Evolutionary conservation across 2,113 vertebrate genomes (phyloP), one percentile per base, ranked within the genome.

Genomic region (Pteruthius melanotis): DNA sequence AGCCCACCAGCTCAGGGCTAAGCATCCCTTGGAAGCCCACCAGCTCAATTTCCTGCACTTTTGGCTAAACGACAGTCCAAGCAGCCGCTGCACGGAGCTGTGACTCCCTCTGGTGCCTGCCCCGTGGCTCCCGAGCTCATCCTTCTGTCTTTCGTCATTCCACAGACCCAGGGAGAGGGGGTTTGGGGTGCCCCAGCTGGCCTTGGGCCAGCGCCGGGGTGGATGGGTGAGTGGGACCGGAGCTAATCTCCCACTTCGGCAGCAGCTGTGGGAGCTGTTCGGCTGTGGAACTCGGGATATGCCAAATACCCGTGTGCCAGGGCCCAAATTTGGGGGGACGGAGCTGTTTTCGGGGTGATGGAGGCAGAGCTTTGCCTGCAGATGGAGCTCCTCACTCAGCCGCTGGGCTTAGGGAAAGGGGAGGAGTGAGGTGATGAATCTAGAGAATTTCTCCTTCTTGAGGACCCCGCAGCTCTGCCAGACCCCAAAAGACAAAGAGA

Each of bases 41-140:
- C 30, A 61, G 56, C 15, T 35, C 33, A 15, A 13, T 31, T 40
- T 35, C 20, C 60, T 2, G 0, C 0, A 1, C 19, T 70, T 75
- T 23, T 6, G 50, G 47, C 39, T 18, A 9, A 53, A 17, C 0
- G 5, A 17, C 33, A 27, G n/a, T 0, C 1, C 3, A 3, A n/a
- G 33, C 39, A n/a, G 39, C 7, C 0, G 1, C 16, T 63, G 39
- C 28, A 13, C 1, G 12, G 87, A 71, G 90, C 77, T 78, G 65
- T 2, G 33, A 82, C 89, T 94, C 93, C 93, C 92, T 91, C 93
- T 94, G 93, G 23, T 87, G 90, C 87, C 87, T 66, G 77, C 47
- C 64, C 64, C 1, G 13, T 13, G 64, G 45, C 42, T 70, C 26
- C 45, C 0, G 1, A n/a, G 28, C 63, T 53, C 2, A 0, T 8